Percentiles rank a stretch among this genome's conserved stretches.
Conservation (phyloP, 1,140 invertebrate genomes). For the Cydia strobilella region DNA sequence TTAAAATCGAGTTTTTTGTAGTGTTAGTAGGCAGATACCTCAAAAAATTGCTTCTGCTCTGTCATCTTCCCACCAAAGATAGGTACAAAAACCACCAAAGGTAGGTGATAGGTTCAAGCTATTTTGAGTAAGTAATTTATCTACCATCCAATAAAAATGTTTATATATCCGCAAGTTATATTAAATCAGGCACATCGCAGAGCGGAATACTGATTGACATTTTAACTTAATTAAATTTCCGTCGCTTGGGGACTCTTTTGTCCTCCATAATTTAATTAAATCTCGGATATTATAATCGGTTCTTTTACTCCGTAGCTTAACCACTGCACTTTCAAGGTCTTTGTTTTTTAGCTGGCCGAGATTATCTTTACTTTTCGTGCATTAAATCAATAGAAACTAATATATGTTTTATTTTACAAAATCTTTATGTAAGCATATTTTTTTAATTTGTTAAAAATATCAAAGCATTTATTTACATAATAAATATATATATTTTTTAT, state of each 20-base stretch:
- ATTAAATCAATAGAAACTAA: background rate
- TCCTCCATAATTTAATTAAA: conserved; percentile 57
- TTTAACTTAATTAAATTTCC: conserved; percentile 51
- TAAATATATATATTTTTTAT: too few relatives aligned
- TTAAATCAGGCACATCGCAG: conserved; percentile 31
- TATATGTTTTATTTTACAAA: background rate
- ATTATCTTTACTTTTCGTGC: background rate
- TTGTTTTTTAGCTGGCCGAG: conserved; percentile 17
- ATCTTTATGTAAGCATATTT: background rate
- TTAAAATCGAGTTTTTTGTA: too few relatives aligned
- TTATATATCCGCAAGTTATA: conserved; percentile 18
- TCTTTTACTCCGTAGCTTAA: conserved; percentile 22
- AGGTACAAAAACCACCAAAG: too few relatives aligned
- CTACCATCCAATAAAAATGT: background rate
- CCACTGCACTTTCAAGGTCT: conserved; percentile 26
- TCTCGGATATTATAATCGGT: conserved; percentile 45
- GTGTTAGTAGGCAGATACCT: too few relatives aligned
- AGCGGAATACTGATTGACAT: conserved; percentile 29
- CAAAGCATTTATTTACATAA: too few relatives aligned
- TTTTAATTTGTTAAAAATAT: too few relatives aligned
- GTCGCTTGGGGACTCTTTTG: conserved; percentile 50
- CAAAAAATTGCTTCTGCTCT: too few relatives aligned
- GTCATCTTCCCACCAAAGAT: too few relatives aligned
- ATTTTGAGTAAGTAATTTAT: background rate
- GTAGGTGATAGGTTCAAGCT: background rate